Evolutionary conservation across 2,888 invertebrate species (phyloP).

Genomic region (Orthonevra nobilis): DNA sequence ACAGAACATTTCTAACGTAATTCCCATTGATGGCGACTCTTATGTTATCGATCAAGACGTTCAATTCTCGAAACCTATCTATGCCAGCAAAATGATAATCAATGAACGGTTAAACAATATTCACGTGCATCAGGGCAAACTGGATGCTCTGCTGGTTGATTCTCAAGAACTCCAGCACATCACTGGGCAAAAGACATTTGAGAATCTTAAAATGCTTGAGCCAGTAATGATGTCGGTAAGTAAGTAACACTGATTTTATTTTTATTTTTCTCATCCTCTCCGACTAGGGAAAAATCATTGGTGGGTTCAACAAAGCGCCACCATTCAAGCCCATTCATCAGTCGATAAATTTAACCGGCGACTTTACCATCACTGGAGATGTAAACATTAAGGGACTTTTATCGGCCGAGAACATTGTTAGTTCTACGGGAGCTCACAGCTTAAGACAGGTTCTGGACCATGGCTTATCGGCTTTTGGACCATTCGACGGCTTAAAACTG

Average conservation of each 20-base stretch:
- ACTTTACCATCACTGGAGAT: constrained; percentile 80
- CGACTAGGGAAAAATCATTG: constrained; percentile 80
- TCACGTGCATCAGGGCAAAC: constrained; percentile 78
- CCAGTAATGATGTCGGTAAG: constrained; percentile 79
- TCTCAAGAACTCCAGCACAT: constrained; percentile 79
- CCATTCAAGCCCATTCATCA: constrained; percentile 80
- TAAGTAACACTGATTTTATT: not conserved
- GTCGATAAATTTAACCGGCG: constrained; percentile 79
- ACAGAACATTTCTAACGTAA: constrained; percentile 75
- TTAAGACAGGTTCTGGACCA: constrained; percentile 70
- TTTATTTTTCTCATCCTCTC: not conserved
- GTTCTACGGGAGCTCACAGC: constrained; percentile 70
- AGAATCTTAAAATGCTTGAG: constrained; percentile 79
- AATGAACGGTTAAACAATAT: constrained; percentile 80
- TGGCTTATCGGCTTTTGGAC: constrained; percentile 73
- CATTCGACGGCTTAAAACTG: constrained; percentile 73
- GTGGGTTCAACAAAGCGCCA: constrained; percentile 79
- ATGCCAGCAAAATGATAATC: constrained; percentile 79
- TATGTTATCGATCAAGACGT: constrained; percentile 80
- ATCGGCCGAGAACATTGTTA: constrained; percentile 74
- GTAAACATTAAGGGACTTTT: constrained; percentile 80
- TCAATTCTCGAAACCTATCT: constrained; percentile 79
- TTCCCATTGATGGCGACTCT: constrained; percentile 78
- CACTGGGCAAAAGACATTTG: constrained; percentile 79
- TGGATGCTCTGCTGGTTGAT: constrained; percentile 80